Percentiles rank a stretch among this genome's conserved stretches.
These are phyloP conservation scores for Abrostola triplasia DNA, from an alignment of 2,888 invertebrate genomes.

Conservation along the genomic window DNA sequence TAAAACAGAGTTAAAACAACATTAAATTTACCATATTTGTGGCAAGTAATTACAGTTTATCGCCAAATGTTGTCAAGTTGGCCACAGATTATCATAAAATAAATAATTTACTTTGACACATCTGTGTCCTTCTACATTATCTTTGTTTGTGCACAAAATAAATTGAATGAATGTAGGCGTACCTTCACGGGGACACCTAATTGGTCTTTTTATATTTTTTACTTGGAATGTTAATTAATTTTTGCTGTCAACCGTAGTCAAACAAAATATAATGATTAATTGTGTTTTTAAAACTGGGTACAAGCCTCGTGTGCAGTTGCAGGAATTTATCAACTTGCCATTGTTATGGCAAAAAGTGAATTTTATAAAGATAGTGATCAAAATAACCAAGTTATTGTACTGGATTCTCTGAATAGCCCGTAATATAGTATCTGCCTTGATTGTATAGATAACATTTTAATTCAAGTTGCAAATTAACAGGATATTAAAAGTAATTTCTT, in stretches of 20 bases:
- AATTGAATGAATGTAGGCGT: slow-evolving; percentile 84
- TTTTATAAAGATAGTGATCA: slow-evolving; percentile 37
- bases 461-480: neutral
- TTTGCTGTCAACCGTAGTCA: slow-evolving; percentile 84
- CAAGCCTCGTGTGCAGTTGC: slow-evolving; percentile 58
- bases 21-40: slow-evolving; percentile 5
- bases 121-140: slow-evolving; percentile 55
- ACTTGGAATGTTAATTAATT: slow-evolving; percentile 87
- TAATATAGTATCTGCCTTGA: slow-evolving; percentile 11
- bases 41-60: slow-evolving; percentile 1
- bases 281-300: slow-evolving; percentile 68
- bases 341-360: slow-evolving; percentile 42
- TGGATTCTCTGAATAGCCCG: slow-evolving; percentile 18
- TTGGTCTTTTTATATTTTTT: slow-evolving; percentile 80
- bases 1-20: slow-evolving; percentile 4
- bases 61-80: slow-evolving; percentile 2
- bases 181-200: slow-evolving; percentile 79
- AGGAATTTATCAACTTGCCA: slow-evolving; percentile 39
- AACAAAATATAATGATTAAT: slow-evolving; percentile 86
- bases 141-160: slow-evolving; percentile 78
- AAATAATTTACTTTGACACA: slow-evolving; percentile 4
- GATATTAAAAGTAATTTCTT: no score
- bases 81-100: slow-evolving; percentile 6
- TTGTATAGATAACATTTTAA: slow-evolving; percentile 27
- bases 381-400: slow-evolving; percentile 27